Evolutionary conservation across 2,888 invertebrate species (phyloP), one percentile per base, ranked within the genome.

Genomic region (Ormyrus pomaceus): DNA sequence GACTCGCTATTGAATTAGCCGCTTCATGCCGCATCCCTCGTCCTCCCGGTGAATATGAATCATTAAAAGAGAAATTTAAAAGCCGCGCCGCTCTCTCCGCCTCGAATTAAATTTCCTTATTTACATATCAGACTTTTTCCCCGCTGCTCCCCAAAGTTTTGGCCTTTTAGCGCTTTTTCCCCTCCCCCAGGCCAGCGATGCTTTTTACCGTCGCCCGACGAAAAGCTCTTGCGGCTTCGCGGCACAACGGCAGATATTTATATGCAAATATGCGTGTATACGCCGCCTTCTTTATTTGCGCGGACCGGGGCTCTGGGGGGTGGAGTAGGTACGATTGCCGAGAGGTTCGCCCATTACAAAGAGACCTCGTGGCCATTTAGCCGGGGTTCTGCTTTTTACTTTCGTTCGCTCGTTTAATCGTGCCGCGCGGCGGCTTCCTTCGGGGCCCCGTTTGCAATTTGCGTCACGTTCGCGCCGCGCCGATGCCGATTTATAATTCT

Each of bases 101-200:
- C 19, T 34, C 69, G 64, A 77, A 70, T 77, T 55, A 77, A 70
- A n/a, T 55, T 51, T 61, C 9, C 69, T 53, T 77, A 77, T 77
- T 77, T 77, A 56, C 77, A 77, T 77, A 70, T 64, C 56, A 62
- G 53, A 8, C 59, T 50, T 55, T 53, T 13, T 48, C 13, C 64
- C 34, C 53, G 34, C 55, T 10, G 34, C 62, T 11, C 34, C 34
- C 34, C n/a, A 7, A 48, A 70, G 55, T 46, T 59, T 66, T 45
- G 59, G 66, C 59, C 62, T 50, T 74, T 74, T 66, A 73, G 34
- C 48, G 9, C 46, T 48, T 51, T 19, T 50, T 73, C 48, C 34
- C n/a, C 11, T n/a, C 71, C 34, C n/a, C n/a, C n/a, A n/a, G n/a
- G n/a, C 34, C 34, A 2, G 34, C 34, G 34, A 34, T 3, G 34